Base-by-base conservation (phyloP, 2,888 invertebrate species). In the Pandemis cinnamomeana region DNA sequence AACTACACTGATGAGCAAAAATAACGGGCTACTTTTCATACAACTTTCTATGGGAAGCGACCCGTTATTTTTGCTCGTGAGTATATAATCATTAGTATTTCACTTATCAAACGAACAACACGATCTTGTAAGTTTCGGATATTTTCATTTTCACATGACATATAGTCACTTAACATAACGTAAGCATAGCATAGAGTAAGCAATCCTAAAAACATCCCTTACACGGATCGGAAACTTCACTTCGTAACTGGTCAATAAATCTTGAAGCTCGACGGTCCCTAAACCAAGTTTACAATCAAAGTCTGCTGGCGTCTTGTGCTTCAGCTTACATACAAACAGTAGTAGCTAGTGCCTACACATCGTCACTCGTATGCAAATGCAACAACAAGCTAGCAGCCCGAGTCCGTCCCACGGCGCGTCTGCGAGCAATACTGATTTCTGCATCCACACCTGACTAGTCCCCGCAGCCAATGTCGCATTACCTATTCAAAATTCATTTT, bases 371-470 rank as follows among this genome's bases (percentile, higher is more conserved):
- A 91, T 90, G 87, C 86, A 90, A 90, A 91, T 90, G 83, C 82
- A 81, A 84, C 86, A 83, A 84, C 83, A 81, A 83, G 82, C 82
- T 83, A 81, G 84, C 82, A 77, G 77, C 77, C 77, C 8, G 74
- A 77, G 42, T 41, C 69, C 78, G 84, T 88, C 89, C 89, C 89
- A 76, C 77, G 87, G 87, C 81, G 85, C 83, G 81, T 73, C 77
- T 79, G 79, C 75, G 75, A 78, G 84, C 84, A 86, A 85, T 87
- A 86, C 86, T 84, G 86, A 87, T 85, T 86, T 82, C 84, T 84
- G 84, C 83, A 86, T 84, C 83, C 82, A 82, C 87, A 89, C 89
- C 90, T 89, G 87, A 84, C 83, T 85, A 82, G 87, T 87, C 86
- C 87, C 83, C 83, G 78, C 72, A 72, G 75, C 78, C 78, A 76